phyloP scores from a whole-genome alignment of 2,113 vertebrate genomes.

The Spheniscus mendiculus region DNA sequence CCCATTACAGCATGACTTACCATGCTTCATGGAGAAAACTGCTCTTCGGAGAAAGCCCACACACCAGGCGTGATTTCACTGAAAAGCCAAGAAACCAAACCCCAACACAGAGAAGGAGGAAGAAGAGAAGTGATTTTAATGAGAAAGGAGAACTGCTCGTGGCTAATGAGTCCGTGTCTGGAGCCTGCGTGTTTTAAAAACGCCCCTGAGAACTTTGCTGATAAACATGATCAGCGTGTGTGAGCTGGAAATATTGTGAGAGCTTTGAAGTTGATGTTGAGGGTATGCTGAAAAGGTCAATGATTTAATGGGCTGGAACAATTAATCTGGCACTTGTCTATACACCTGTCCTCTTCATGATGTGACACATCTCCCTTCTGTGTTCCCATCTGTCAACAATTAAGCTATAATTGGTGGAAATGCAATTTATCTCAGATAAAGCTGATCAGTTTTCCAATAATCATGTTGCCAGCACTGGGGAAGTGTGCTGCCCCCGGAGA shows the following conservation, averaged over 20 bases:
- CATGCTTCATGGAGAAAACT: not conserved
- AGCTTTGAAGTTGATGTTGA: not conserved
- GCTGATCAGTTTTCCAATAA: constrained; percentile 45
- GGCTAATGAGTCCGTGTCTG: not conserved
- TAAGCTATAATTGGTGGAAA: constrained; percentile 61
- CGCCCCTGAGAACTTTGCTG: not conserved
- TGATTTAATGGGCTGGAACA: constrained; percentile 62
- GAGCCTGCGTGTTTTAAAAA: not conserved
- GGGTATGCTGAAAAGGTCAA: constrained; percentile 51
- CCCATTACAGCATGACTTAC: not conserved
- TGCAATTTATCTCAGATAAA: constrained; percentile 51
- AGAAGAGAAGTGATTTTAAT: not conserved
- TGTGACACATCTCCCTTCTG: constrained; percentile 60
- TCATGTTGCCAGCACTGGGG: not conserved
- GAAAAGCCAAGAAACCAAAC: not conserved
- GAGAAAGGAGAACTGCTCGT: not conserved
- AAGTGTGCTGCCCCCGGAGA: constrained; percentile 17
- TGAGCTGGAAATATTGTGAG: not conserved
- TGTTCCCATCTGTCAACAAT: constrained; percentile 68
- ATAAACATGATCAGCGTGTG: not conserved
- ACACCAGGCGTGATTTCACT: not conserved
- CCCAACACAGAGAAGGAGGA: not conserved
- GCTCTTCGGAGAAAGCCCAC: not conserved
- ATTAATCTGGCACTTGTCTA: constrained; percentile 67
- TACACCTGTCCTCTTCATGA: constrained; percentile 65